These are phyloP conservation scores for Heliconius charithonia DNA, from an alignment of 2,888 invertebrate species.

Conservation along the genomic window DNA sequence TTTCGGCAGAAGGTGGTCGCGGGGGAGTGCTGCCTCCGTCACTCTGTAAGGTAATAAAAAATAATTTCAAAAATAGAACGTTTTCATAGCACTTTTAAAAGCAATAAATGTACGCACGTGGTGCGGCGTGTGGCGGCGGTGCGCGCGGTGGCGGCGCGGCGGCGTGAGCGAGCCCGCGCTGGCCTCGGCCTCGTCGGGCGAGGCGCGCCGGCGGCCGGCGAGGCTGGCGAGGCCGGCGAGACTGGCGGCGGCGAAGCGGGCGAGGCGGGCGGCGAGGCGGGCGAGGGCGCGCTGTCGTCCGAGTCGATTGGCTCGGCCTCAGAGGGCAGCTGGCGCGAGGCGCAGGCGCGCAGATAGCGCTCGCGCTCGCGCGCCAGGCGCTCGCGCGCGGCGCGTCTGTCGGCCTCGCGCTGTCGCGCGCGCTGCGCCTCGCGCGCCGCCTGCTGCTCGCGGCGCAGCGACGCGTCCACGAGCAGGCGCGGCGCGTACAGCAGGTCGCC, in stretches of 20 bases:
- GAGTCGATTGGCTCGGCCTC: slow-evolving; percentile 91
- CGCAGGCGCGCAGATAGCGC: slow-evolving; percentile 82
- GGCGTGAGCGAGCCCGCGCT: slow-evolving; percentile 46
- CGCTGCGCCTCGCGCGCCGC: slow-evolving; percentile 84
- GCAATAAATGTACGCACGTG: slow-evolving; percentile 11
- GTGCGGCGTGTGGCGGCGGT: slow-evolving; percentile 44
- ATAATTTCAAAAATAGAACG: no score
- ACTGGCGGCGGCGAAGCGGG: slow-evolving; percentile 67
- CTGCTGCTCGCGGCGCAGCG: slow-evolving; percentile 84
- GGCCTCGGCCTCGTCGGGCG: slow-evolving; percentile 44
- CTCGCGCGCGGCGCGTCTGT: slow-evolving; percentile 76
- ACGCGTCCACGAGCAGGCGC: slow-evolving; percentile 89
- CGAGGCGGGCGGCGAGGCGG: slow-evolving; percentile 86
- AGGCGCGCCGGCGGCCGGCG: slow-evolving; percentile 49
- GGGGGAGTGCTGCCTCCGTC: slow-evolving; percentile 57
- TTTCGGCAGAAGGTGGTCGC: slow-evolving; percentile 51
- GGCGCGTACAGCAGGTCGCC: slow-evolving; percentile 94
- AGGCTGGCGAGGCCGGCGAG: slow-evolving; percentile 44
- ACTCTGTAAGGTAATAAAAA: slow-evolving; percentile 35
- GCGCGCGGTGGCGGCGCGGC: slow-evolving; percentile 50
- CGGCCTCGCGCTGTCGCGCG: slow-evolving; percentile 69
- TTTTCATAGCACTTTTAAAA: no score
- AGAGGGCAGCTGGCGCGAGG: slow-evolving; percentile 85
- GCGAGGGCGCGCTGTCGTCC: slow-evolving; percentile 84
- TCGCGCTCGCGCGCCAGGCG: slow-evolving; percentile 79